These are phyloP conservation scores for Sepioteuthis lessoniana DNA, from an alignment of 2,888 invertebrate genomes.

Conservation along the genomic window DNA sequence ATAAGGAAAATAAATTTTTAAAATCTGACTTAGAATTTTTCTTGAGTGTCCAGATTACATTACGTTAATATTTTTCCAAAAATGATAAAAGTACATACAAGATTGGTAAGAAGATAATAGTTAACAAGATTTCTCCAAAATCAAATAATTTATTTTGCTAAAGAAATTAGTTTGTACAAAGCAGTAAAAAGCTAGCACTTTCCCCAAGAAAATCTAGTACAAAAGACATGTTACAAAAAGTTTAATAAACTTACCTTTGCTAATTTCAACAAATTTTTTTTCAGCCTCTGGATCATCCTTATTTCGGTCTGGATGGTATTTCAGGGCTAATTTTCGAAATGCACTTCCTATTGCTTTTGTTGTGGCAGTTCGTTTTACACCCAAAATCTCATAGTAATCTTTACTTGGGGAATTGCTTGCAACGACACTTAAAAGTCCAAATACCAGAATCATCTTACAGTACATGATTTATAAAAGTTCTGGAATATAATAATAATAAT, in stretches of 20 bases:
- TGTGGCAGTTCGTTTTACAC: slow-evolving; percentile 75
- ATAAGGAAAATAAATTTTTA: too few relatives aligned
- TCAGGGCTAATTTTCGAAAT: slow-evolving; percentile 77
- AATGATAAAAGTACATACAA: too few relatives aligned
- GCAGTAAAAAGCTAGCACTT: too few relatives aligned
- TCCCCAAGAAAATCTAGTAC: too few relatives aligned
- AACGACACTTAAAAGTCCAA: slow-evolving; percentile 59
- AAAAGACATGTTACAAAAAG: too few relatives aligned
- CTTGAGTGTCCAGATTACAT: too few relatives aligned
- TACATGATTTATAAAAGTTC: slow-evolving; percentile 55
- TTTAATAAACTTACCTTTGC: slow-evolving; percentile 76
- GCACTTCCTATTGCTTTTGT: slow-evolving; percentile 78
- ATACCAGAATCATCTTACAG: slow-evolving; percentile 59
- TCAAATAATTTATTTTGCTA: too few relatives aligned
- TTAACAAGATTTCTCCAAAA: too few relatives aligned
- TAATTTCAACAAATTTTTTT: slow-evolving; percentile 77
- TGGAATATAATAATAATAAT: not conserved
- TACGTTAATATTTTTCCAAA: too few relatives aligned
- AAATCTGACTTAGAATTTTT: too few relatives aligned
- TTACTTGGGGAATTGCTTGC: slow-evolving; percentile 61
- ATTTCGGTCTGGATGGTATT: slow-evolving; percentile 78
- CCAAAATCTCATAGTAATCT: slow-evolving; percentile 77
- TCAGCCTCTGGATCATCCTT: slow-evolving; percentile 75
- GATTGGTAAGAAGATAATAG: too few relatives aligned
- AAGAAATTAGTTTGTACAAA: too few relatives aligned